These are phyloP conservation scores for Falco cherrug DNA, from an alignment of 2,797 vertebrate species.

Conservation along the genomic window DNA sequence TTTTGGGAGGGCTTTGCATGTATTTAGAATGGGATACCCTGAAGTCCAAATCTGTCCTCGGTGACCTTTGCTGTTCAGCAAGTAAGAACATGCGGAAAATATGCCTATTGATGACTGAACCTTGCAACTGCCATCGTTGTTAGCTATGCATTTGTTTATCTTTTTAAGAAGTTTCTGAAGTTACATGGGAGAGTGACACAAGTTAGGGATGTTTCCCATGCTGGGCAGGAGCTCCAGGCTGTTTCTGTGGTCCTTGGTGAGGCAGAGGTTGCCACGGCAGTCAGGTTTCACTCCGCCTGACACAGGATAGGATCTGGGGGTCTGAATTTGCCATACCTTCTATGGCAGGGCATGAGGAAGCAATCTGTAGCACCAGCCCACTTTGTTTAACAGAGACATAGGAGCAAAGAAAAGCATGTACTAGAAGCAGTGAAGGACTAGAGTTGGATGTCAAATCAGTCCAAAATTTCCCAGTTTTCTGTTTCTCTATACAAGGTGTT, in stretches of 20 bases:
- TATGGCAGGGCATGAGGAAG: neutral
- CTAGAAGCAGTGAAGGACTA: neutral
- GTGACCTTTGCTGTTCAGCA: neutral
- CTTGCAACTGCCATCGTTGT: neutral
- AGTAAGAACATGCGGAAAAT: neutral
- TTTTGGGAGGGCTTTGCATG: neutral
- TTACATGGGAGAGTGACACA: neutral
- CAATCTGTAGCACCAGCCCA: neutral
- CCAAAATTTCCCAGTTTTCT: neutral
- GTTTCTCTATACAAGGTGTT: neutral
- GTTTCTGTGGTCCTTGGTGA: neutral
- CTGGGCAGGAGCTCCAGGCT: neutral
- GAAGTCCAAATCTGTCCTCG: neutral
- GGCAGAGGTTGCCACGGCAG: neutral
- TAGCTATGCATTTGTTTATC: neutral
- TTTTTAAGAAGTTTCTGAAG: neutral
- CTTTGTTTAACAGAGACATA: neutral
- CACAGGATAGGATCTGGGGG: accelerated
- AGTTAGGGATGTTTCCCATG: neutral
- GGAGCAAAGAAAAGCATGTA: neutral
- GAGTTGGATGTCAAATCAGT: neutral
- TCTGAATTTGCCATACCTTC: neutral
- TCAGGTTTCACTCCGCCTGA: neutral
- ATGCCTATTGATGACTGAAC: neutral
- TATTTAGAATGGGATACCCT: neutral